A percentile compares a stretch with the other conserved stretches of the same genome.
phyloP scores from a whole-genome alignment of 2,888 invertebrate genomes.

The Heliconius aoede region DNA sequence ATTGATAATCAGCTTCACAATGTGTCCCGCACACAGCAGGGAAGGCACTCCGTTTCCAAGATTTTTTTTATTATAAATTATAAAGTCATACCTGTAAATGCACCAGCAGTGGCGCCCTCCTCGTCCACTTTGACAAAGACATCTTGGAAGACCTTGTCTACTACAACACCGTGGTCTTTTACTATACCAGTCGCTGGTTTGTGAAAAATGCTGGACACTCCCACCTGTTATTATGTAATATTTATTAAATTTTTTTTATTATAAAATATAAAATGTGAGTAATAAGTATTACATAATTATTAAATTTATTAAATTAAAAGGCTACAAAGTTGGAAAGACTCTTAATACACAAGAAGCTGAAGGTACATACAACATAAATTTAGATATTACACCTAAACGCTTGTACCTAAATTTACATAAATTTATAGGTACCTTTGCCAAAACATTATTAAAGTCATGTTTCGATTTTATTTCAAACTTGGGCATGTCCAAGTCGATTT shows the following conservation, averaged over 20 bases:
- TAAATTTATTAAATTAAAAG: too few species aligned
- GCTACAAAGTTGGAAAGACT: too few species aligned
- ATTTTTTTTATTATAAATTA: too few species aligned
- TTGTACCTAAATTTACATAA: background rate
- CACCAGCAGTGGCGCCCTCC: slow-evolving; percentile 92
- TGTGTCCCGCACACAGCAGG: too few species aligned
- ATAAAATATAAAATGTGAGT: too few species aligned
- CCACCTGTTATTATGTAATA: slow-evolving; percentile 54
- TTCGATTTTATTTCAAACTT: slow-evolving; percentile 62
- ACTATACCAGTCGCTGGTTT: slow-evolving; percentile 57
- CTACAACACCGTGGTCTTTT: slow-evolving; percentile 63
- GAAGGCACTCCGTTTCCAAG: too few species aligned
- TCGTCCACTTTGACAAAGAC: slow-evolving; percentile 92
- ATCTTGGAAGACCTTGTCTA: slow-evolving; percentile 88
- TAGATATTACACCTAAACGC: too few species aligned
- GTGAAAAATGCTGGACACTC: slow-evolving; percentile 57
- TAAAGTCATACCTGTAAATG: slow-evolving; percentile 86
- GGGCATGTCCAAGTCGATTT: slow-evolving; percentile 58
- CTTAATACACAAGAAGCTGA: too few species aligned
- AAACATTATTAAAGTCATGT: slow-evolving; percentile 56
- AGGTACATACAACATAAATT: too few species aligned
- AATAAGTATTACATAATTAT: too few species aligned
- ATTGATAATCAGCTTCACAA: too few species aligned
- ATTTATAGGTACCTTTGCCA: slow-evolving; percentile 56
- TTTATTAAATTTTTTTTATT: background rate